Percentiles rank a stretch among this genome's conserved stretches.
phyloP scores from a whole-genome alignment of 2,113 vertebrate species.

The Etheostoma cragini region DNA sequence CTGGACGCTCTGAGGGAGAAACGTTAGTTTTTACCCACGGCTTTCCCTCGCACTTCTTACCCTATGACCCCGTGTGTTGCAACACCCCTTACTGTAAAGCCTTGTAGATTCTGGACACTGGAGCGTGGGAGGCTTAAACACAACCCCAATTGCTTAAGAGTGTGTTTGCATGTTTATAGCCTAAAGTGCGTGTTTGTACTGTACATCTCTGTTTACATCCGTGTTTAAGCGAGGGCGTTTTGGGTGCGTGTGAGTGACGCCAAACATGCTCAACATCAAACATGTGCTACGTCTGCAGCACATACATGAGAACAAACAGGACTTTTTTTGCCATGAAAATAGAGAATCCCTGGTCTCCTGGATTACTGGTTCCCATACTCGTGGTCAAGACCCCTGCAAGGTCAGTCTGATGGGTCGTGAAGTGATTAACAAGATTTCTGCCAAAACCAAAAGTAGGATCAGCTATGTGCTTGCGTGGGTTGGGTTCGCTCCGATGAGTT shows the following conservation, averaged over 20 bases:
- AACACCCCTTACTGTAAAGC: conserved; percentile 75
- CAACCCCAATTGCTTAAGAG: neutral
- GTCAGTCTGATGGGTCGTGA: neutral
- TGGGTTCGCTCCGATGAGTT: neutral
- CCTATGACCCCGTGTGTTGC: conserved; percentile 66
- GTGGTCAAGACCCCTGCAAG: neutral
- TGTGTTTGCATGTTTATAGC: neutral
- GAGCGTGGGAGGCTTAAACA: conserved; percentile 58
- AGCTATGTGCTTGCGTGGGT: neutral
- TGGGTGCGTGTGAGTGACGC: conserved; percentile 12
- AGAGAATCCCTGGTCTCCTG: neutral
- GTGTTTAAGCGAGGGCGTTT: conserved; percentile 16
- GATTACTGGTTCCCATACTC: neutral
- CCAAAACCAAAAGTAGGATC: neutral
- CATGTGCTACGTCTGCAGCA: conserved; percentile 20
- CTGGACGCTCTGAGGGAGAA: conserved; percentile 1
- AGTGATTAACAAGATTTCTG: neutral
- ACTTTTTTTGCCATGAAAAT: neutral
- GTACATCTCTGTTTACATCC: conserved; percentile 2
- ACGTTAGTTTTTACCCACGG: conserved; percentile 4
- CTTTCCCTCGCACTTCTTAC: conserved; percentile 33
- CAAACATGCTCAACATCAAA: conserved; percentile 57
- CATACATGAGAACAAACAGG: conserved; percentile 41
- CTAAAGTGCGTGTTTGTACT: conserved; percentile 12
- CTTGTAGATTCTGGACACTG: conserved; percentile 59